These are phyloP conservation scores for Aphrocallistes beatrix DNA, from an alignment of 37 sponge, comb jelly and placozoan species.

Conservation along the genomic window DNA sequence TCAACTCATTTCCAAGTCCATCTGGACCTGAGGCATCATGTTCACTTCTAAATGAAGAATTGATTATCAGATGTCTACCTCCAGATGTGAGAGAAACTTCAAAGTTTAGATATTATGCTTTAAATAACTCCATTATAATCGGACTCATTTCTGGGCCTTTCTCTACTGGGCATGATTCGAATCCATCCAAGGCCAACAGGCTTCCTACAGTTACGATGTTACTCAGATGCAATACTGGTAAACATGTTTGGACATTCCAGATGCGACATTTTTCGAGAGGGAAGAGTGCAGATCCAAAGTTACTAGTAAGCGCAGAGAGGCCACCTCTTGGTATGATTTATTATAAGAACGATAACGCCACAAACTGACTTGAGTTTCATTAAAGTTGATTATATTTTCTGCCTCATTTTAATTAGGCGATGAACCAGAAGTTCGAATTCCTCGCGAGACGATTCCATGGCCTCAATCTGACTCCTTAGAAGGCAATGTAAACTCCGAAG, in stretches of 20 bases:
- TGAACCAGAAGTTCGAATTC: neutral
- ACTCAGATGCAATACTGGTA: constrained; percentile 51
- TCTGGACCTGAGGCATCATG: constrained; percentile 55
- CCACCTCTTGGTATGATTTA: neutral
- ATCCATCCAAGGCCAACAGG: neutral
- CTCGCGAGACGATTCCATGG: neutral
- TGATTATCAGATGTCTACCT: constrained; percentile 29
- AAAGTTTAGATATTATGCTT: constrained; percentile 60
- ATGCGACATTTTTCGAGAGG: constrained; percentile 43
- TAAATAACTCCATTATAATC: constrained; percentile 56
- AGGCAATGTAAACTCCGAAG: neutral
- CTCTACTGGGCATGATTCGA: neutral
- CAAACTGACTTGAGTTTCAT: no score
- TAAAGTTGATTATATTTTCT: neutral
- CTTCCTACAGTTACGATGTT: constrained; percentile 64
- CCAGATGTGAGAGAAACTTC: neutral
- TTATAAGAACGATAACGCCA: neutral
- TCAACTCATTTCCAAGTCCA: constrained; percentile 53
- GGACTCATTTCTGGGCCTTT: constrained; percentile 54
- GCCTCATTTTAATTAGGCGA: neutral
- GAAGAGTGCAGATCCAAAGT: constrained; percentile 33
- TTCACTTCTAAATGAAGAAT: constrained; percentile 50
- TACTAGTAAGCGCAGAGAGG: neutral
- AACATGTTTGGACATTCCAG: constrained; percentile 79
- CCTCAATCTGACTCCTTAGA: neutral